These are phyloP conservation scores for Amiota minor DNA, from an alignment of 2,888 invertebrate species.

Conservation along the genomic window DNA sequence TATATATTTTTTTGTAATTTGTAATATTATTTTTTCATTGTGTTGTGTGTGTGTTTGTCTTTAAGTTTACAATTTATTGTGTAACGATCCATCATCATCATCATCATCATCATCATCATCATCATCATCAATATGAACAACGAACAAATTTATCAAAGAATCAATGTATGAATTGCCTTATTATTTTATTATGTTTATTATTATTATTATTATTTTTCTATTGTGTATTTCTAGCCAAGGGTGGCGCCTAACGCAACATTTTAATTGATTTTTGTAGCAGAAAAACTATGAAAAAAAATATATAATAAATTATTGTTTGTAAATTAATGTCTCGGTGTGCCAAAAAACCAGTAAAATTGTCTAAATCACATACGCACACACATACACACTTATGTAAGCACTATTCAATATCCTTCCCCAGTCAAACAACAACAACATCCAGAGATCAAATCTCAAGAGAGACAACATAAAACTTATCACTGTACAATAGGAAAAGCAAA, in stretches of 20 bases:
- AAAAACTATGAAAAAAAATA: background rate
- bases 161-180: background rate
- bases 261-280: constrained; percentile 63
- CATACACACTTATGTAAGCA: too few relatives aligned
- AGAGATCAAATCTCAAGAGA: too few relatives aligned
- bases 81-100: too few relatives aligned
- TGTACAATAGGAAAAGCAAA: too few relatives aligned
- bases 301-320: too few relatives aligned
- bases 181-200: background rate
- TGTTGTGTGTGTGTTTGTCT: background rate
- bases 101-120: too few relatives aligned
- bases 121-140: background rate
- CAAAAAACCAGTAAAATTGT: background rate
- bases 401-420: too few relatives aligned
- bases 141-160: background rate
- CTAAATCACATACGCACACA: too few relatives aligned
- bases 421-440: too few relatives aligned
- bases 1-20: background rate
- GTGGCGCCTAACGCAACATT: constrained; percentile 69
- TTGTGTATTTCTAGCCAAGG: constrained; percentile 65
- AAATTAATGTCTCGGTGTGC: constrained; percentile 28
- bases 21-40: background rate
- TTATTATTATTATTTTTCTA: constrained; percentile 30
- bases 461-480: too few relatives aligned
- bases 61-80: background rate